Evolutionary conservation across 2,888 invertebrate species (phyloP), one percentile per base, ranked within the genome.

Genomic region (Agrenia bidenticulata): DNA sequence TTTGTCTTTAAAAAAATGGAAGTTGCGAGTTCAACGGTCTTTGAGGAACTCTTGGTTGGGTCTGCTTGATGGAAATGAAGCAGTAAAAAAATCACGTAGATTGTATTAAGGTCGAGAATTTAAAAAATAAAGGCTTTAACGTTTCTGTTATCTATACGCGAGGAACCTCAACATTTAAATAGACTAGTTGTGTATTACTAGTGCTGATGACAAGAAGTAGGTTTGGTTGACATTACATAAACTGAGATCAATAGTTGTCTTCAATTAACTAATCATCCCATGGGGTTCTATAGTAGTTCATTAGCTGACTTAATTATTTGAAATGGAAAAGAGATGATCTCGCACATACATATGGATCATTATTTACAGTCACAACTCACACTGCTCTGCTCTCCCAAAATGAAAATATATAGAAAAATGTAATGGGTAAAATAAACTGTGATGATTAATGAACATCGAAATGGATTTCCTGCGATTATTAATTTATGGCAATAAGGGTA

Each of bases 1-100:
- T 55, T 55, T 57, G 32, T 39, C 57, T 39, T 21, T 55, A 55
- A 55, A n/a, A 41, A 23, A 39, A 57, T 55, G 55, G 17, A 13
- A 27, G 21, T 57, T 21, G 57, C 57, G 19, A 57, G 57, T 57
- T 57, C 41, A 57, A 21, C 21, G 1, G 17, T 13, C 24, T 57
- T 57, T 57, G 23, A 17, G 57, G 27, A 39, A 21, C 57, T 57
- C 57, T 57, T 57, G 37, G 21, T 32, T 41, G 39, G 41, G 39
- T 9, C 57, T 51, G 24, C 24, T 51, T 23, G 23, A 23, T 51
- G 21, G 23, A 24, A 51, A 51, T 15, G 5, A 19, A 17, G 51
- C 51, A 51, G 51, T 51, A 9, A 51, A 51, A n/a, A n/a, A 51
- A 23, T 23, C 5, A 11, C 19, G 51, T 51, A 51, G 51, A 51